These are phyloP conservation scores for Saccostrea cuccullata DNA, from an alignment of 1,140 invertebrate genomes.

Conservation along the genomic window DNA sequence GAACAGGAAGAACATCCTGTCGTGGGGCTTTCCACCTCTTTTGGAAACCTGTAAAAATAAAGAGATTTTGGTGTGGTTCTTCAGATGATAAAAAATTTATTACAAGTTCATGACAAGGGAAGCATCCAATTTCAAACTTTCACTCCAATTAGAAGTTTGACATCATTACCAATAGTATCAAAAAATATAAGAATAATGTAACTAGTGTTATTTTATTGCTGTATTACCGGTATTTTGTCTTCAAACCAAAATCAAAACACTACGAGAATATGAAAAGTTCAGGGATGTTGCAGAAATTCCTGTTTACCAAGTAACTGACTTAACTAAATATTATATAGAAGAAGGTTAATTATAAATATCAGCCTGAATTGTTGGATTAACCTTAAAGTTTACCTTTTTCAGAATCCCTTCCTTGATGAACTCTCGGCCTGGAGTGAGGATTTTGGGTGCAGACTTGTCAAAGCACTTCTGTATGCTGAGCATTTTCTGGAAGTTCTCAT, in stretches of 20 bases:
- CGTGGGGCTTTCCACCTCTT: constrained; percentile 73
- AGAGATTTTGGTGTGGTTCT: not conserved
- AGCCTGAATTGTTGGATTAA: not conserved
- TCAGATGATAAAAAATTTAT: not conserved
- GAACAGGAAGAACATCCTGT: constrained; percentile 79
- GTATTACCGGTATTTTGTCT: no score
- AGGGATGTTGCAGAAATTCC: no score
- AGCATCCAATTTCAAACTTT: not conserved
- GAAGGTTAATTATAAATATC: not conserved
- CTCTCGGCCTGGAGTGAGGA: constrained; percentile 85
- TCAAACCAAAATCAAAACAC: no score
- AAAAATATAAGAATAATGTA: no score
- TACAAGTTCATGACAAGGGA: not conserved
- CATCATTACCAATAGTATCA: no score
- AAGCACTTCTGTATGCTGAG: constrained; percentile 85
- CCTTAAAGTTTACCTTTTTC: constrained; percentile 82
- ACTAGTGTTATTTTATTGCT: no score
- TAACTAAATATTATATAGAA: no score
- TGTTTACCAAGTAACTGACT: no score
- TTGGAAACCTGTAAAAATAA: constrained; percentile 76
- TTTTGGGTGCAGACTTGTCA: constrained; percentile 81
- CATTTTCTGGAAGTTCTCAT: constrained; percentile 85
- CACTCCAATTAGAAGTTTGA: no score
- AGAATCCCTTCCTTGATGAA: constrained; percentile 86
- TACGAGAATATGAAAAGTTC: no score